Percentiles rank a stretch among this genome's conserved stretches.
These are phyloP conservation scores for Ameiurus melas DNA, from an alignment of 2,113 vertebrate genomes.

Conservation along the genomic window DNA sequence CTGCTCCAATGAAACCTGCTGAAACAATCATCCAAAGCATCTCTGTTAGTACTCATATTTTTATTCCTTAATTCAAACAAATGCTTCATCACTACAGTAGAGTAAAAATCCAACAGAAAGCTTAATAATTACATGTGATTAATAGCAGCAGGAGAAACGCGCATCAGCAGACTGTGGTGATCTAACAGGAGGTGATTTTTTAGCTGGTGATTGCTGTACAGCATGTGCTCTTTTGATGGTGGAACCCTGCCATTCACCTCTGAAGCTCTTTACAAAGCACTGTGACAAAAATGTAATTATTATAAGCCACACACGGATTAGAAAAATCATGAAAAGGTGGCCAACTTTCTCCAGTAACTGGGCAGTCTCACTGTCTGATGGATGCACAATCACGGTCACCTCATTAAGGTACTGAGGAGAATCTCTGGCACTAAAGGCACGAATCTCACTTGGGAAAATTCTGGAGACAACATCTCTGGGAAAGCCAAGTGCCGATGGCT, in stretches of 20 bases:
- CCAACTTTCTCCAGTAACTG: conserved; percentile 31
- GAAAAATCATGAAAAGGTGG: background rate
- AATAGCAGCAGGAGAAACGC: background rate
- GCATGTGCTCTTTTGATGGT: background rate
- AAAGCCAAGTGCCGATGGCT: conserved; percentile 84
- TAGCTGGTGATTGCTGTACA: background rate
- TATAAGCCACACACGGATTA: background rate
- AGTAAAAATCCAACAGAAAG: background rate
- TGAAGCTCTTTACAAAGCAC: conserved; percentile 65
- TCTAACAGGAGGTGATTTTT: background rate
- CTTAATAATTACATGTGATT: background rate
- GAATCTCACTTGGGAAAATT: conserved; percentile 73
- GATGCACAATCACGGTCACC: conserved; percentile 77
- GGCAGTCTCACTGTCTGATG: conserved; percentile 60
- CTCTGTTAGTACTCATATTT: background rate
- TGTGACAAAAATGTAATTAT: conserved; percentile 28
- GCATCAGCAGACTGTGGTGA: conserved; percentile 57
- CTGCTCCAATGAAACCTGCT: conserved; percentile 52
- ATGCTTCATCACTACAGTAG: background rate
- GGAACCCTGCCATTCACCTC: conserved; percentile 29
- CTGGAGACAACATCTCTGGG: conserved; percentile 74
- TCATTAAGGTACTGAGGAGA: conserved; percentile 64
- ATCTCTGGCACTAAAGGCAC: conserved; percentile 66
- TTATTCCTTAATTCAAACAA: background rate
- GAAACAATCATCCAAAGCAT: background rate